Percentiles rank a stretch among this genome's conserved stretches.
These are phyloP conservation scores for Siphlonurus alternatus DNA, from an alignment of 2,888 invertebrate genomes.

Conservation along the genomic window DNA sequence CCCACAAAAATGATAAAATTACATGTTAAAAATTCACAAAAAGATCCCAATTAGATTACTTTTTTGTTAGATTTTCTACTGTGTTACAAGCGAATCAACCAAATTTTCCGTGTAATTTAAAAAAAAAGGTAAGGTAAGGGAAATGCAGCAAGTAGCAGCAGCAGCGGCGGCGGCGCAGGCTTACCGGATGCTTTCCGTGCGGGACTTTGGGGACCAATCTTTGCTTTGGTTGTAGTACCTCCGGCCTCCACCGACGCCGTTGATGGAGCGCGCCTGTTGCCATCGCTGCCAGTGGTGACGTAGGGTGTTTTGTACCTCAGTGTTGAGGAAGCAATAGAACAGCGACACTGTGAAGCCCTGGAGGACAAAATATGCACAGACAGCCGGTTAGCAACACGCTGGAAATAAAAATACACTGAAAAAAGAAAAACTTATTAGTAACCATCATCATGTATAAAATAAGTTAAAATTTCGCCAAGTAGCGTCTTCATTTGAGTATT, in stretches of 20 bases:
- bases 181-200: slow-evolving; percentile 26
- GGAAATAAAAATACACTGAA: neutral
- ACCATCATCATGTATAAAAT: slow-evolving; percentile 4
- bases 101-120: no score
- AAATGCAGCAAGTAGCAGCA: no score
- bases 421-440: slow-evolving; percentile 9
- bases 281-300: slow-evolving; percentile 67
- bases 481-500: no score
- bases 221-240: slow-evolving; percentile 56
- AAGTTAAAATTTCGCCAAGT: slow-evolving; percentile 10
- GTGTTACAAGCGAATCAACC: no score
- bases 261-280: slow-evolving; percentile 48
- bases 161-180: slow-evolving; percentile 7
- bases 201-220: slow-evolving; percentile 47
- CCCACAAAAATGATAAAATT: no score
- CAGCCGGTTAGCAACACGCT: no score
- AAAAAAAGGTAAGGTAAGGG: no score
- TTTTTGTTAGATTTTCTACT: no score
- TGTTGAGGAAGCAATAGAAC: slow-evolving; percentile 86
- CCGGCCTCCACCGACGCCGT: slow-evolving; percentile 39
- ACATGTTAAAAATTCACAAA: no score
- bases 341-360: slow-evolving; percentile 82
- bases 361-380: slow-evolving; percentile 20
- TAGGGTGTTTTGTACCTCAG: slow-evolving; percentile 74
- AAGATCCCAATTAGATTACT: no score